Evolutionary conservation across 2,797 vertebrate genomes (phyloP), one percentile per base, ranked within the genome.

Genomic region (Spea hammondii): DNA sequence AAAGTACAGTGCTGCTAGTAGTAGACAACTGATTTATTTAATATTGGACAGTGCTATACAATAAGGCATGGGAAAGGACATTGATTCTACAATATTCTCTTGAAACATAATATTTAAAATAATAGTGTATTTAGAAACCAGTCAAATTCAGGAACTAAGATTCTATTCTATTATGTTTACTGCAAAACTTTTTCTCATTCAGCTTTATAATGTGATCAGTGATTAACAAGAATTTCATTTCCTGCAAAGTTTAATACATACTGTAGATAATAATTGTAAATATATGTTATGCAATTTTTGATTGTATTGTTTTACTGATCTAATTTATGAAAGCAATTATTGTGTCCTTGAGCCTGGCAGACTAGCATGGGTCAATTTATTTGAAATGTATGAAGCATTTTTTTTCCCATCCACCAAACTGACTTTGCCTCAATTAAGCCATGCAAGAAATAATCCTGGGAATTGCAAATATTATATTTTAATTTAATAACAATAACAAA

Each of bases 381-480:
- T 72, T 66, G 6, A 57, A 62, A 72, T 44, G 70, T 70, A 49
- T 66, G 69, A 72, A 17, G 54, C 50, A 57, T 78, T 51, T 72
- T 62, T 71, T 72, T 78, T 47, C 3, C 32, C 32, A 49, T 72
- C 50, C 72, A 78, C 70, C 54, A 32, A 62, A 72, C 65, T 76
- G 74, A 14, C 65, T 68, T 50, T 47, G 69, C 65, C 50, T 51
- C 69, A 78, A 62, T 54, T 69, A 72, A 78, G 45, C 49, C 69
- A 78, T 72, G 77, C 70, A 78, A 72, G 77, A 78, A 78, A 78
- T 78, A 78, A 78, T 72, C 77, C 62, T 66, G 44, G 70, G 72
- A 69, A 72, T 72, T 65, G 48, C 45, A 72, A 57, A 49, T 45
- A 78, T 66, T 78, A 32, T 32, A 32, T 54, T 78, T 78, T 78